Conservation (phyloP, 2,888 invertebrate genomes). For the Cheilosia pagana region DNA sequence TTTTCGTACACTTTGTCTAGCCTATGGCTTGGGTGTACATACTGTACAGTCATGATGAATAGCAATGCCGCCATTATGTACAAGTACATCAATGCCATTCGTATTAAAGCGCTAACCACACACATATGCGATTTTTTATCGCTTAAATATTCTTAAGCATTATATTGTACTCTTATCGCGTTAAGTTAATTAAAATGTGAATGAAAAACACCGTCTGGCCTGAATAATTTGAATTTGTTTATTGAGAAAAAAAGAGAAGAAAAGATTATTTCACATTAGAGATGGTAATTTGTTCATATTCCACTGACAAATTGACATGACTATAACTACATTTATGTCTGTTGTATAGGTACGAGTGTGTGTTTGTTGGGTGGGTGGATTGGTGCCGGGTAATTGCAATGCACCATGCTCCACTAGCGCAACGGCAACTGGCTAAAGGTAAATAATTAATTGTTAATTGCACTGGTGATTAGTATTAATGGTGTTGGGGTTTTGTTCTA, state of each 20-base stretch:
- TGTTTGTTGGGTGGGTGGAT: constrained; percentile 4
- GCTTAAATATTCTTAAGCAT: constrained; percentile 60
- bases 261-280: background rate
- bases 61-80: constrained; percentile 11
- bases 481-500: constrained; percentile 1
- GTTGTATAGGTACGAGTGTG: background rate
- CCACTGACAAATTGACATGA: constrained; percentile 35
- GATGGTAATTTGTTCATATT: constrained; percentile 33
- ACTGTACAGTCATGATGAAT: background rate
- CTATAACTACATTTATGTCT: constrained; percentile 2
- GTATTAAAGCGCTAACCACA: constrained; percentile 24
- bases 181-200: constrained; percentile 70
- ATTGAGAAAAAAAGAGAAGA: constrained; percentile 2
- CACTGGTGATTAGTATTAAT: constrained; percentile 23
- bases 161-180: constrained; percentile 59
- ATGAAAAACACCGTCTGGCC: constrained; percentile 70
- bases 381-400: constrained; percentile 14
- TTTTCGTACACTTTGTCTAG: constrained; percentile 50
- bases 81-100: constrained; percentile 43
- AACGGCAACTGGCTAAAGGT: background rate
- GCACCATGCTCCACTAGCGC: background rate
- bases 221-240: constrained; percentile 30
- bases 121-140: constrained; percentile 27
- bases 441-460: constrained; percentile 29
- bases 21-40: constrained; percentile 32